Percentiles rank a stretch among this genome's conserved stretches.
These are phyloP conservation scores for Acrocephalus kingi DNA, from an alignment of 2,113 vertebrate species.

Conservation along the genomic window DNA sequence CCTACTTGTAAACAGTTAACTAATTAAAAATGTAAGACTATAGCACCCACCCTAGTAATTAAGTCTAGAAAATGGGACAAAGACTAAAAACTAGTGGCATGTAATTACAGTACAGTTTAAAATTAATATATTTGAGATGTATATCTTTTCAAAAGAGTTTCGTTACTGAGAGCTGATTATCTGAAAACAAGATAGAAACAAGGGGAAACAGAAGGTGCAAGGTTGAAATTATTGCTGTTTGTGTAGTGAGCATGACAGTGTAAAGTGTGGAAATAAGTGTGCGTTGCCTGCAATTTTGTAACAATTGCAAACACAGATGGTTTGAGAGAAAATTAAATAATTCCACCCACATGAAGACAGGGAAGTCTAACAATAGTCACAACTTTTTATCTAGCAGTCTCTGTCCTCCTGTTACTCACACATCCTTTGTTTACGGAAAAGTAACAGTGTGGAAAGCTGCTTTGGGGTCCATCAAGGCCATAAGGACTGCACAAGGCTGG, in stretches of 20 bases:
- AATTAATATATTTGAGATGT: not conserved
- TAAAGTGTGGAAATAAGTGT: not conserved
- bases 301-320: not conserved
- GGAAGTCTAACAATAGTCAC: slow-evolving; percentile 9
- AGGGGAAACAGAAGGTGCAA: not conserved
- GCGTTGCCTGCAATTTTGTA: not conserved
- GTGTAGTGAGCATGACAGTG: not conserved
- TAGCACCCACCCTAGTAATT: not conserved
- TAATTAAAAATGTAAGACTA: slow-evolving; percentile 26
- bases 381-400: not conserved
- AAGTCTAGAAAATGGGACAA: not conserved
- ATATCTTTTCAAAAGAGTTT: not conserved
- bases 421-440: not conserved
- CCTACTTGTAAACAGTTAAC: not conserved
- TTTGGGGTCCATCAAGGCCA: not conserved
- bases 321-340: not conserved
- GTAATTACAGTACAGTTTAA: not conserved
- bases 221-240: not conserved
- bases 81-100: not conserved
- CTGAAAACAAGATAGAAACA: not conserved
- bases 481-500: not conserved
- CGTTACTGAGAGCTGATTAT: not conserved
- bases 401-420: not conserved
- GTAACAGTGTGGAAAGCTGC: not conserved
- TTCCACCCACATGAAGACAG: not conserved